Evolutionary conservation across 1,140 invertebrate species (phyloP), one percentile per base, ranked within the genome.

Genomic region (Macrobrachium rosenbergii): DNA sequence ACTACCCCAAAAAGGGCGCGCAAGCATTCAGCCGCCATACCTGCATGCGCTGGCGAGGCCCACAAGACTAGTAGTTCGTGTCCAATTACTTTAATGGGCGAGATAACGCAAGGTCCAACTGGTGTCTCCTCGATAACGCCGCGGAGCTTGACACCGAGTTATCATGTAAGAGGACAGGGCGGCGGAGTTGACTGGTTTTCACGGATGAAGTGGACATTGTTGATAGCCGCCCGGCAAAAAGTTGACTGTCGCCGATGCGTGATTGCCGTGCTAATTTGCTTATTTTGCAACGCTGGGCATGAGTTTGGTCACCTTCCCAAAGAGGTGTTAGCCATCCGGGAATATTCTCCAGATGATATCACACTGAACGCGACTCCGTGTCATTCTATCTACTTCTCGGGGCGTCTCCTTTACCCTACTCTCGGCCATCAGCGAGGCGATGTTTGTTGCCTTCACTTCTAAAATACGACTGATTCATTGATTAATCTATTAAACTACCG

Each of bases 51-150:
- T 67, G 59, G 45, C 84, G n/a, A 59, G 23, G 69, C 64, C 60
- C 43, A 60, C 52, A 77, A 87, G 78, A 58, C 78, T 64, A 77
- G 84, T 82, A 87, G 84, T 87, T 80, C 84, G 84, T 87, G 84
- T 87, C 84, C 84, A 87, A 87, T 87, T 87, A 87, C 84, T 81
- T 87, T 87, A 87, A 87, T 87, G 84, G 79, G 59, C 43, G 72
- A 87, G 84, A 87, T 87, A 87, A 63, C 78, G 58, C n/a, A 75
- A 69, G 78, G 45, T 62, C 84, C 64, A 81, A 87, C 84, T 76
- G 84, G 78, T 87, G 84, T 87, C 78, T 62, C 64, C 19, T 19
- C 73, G 84, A 87, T 87, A 87, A 60, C 84, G 72, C 84, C 69
- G 77, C 59, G 84, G 69, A 82, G 84, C 84, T 60, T 75, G 78